A percentile compares a stretch with the other conserved stretches of the same genome.
These are phyloP conservation scores for Gadus chalcogrammus DNA, from an alignment of 2,113 vertebrate species.

Conservation along the genomic window DNA sequence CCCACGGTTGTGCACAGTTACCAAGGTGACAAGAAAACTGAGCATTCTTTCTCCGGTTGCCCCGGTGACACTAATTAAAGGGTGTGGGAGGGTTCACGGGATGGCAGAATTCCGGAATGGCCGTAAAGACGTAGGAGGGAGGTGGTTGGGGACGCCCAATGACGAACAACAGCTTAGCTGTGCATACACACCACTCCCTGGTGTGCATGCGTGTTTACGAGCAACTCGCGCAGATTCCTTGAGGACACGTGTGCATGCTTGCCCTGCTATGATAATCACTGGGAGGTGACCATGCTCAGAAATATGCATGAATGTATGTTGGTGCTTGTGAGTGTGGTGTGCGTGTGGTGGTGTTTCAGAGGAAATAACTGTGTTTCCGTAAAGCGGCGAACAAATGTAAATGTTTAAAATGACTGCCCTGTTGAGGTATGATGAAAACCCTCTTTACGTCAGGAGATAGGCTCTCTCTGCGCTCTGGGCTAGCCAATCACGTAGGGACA, in stretches of 20 bases:
- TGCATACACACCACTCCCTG: constrained; percentile 56
- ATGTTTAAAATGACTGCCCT: constrained; percentile 11
- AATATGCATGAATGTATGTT: background rate
- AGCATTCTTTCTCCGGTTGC: constrained; percentile 67
- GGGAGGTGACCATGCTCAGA: constrained; percentile 32
- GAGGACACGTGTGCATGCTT: constrained; percentile 43
- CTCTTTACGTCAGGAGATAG: constrained; percentile 17
- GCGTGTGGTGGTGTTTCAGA: background rate
- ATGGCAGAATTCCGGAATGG: constrained; percentile 56
- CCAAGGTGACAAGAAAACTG: constrained; percentile 55
- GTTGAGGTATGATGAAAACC: constrained; percentile 10
- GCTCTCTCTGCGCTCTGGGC: background rate
- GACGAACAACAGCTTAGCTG: constrained; percentile 61
- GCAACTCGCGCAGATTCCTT: constrained; percentile 19
- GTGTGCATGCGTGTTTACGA: constrained; percentile 51
- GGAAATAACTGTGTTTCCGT: background rate
- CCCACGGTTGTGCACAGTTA: constrained; percentile 53
- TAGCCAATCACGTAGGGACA: background rate
- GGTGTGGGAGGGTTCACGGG: constrained; percentile 61
- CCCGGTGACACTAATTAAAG: constrained; percentile 63
- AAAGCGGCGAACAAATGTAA: constrained; percentile 8
- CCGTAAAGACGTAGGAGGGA: constrained; percentile 53
- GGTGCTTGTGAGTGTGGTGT: background rate
- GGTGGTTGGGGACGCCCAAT: constrained; percentile 55
- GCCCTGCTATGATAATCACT: constrained; percentile 58